phyloP scores from a whole-genome alignment of 2,888 invertebrate genomes.

The Eupithecia exiguata region DNA sequence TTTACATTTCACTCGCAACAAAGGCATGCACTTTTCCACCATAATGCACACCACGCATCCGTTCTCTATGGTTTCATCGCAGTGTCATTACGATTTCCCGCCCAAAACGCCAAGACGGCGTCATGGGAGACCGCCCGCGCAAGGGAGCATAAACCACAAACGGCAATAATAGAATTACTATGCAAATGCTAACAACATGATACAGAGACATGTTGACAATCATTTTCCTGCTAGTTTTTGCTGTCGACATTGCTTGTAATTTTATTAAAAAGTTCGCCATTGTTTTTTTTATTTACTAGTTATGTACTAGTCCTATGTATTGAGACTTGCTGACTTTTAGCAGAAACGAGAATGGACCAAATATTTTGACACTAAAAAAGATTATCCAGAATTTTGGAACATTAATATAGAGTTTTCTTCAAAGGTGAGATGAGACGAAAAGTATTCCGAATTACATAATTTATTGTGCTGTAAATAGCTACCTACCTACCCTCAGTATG shows the following conservation, averaged over 20 bases:
- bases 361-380: neutral
- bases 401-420: too few species aligned
- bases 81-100: slow-evolving; percentile 66
- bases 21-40: slow-evolving; percentile 17
- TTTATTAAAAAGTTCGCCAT: neutral
- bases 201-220: slow-evolving; percentile 12
- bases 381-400: neutral
- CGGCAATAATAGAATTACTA: slow-evolving; percentile 53
- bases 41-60: slow-evolving; percentile 27
- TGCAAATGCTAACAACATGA: slow-evolving; percentile 36
- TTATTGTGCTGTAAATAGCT: too few species aligned
- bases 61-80: slow-evolving; percentile 30
- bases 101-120: slow-evolving; percentile 72
- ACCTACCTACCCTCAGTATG: too few species aligned
- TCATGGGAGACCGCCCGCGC: slow-evolving; percentile 76
- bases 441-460: too few species aligned
- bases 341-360: too few species aligned
- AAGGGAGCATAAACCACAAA: slow-evolving; percentile 77
- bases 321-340: too few species aligned
- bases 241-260: neutral
- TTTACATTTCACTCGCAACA: neutral
- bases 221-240: neutral
- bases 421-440: too few species aligned
- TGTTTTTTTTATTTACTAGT: neutral
- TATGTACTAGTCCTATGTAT: neutral